Evolutionary conservation across 1,140 invertebrate species (phyloP), one percentile per base, ranked within the genome.

Genomic region (Hylaeus anthracinus): DNA sequence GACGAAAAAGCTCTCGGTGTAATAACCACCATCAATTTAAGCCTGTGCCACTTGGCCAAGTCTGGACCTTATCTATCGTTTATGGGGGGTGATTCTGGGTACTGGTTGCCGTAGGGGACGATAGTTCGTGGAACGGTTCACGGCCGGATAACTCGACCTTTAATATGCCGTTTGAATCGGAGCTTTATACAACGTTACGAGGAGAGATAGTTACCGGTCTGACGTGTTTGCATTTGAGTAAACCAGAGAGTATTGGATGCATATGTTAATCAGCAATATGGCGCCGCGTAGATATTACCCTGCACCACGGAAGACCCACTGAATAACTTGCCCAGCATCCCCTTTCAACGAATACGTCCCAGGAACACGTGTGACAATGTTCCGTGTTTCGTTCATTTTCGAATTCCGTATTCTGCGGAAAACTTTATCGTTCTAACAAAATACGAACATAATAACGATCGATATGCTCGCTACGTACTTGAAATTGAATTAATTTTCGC

Each of bases 191-290:
- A 90, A 88, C 86, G 88, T 91, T 91, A 90, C 86, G 83, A 81
- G 78, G 80, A 88, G 88, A 90, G 89, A 90, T 91, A 89, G 88
- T 88, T 91, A 76, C 82, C 90, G 88, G 89, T 85, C 84, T 91
- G 90, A 91, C 87, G 83, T 91, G 91, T 92, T 92, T 92, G 90
- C 90, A 88, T 92, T 92, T 88, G 85, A 90, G 90, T 81, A 79
- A 89, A 82, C 87, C 89, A 71, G 64, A 85, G 83, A 87, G 89
- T 91, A 92, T 92, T 91, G 91, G 91, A 91, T 92, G 91, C 91
- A 91, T 91, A 92, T 92, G 91, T 92, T 92, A 92, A 92, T 92
- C 92, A 92, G 91, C 91, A 91, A 91, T 90, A 91, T 92, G 91
- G 88, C 88, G 89, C 86, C 82, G 85, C 81, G 86, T 88, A 88